Evolutionary conservation across 2,888 invertebrate species (phyloP).

Genomic region (Pyrocoelia pectoralis): DNA sequence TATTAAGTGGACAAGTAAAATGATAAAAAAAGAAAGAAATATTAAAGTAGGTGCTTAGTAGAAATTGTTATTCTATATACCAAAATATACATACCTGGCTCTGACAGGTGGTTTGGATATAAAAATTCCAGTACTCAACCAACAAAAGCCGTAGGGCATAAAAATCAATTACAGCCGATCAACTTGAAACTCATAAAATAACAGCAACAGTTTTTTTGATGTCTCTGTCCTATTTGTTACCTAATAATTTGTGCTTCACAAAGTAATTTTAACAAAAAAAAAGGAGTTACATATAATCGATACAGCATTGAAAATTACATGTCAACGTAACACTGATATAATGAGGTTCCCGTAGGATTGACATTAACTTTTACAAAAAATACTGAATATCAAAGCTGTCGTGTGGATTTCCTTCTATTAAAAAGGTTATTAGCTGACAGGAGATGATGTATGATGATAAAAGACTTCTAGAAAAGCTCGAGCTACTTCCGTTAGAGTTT

Average conservation of each 20-base stretch:
- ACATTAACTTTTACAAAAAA: slow-evolving; percentile 24
- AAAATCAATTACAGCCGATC: slow-evolving; percentile 4
- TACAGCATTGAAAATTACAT: slow-evolving; percentile 3
- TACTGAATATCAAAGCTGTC: slow-evolving; percentile 45
- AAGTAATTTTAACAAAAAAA: not conserved
- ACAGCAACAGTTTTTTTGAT: not conserved
- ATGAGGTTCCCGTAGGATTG: slow-evolving; percentile 17
- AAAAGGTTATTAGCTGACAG: slow-evolving; percentile 48
- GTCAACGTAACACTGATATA: slow-evolving; percentile 13
- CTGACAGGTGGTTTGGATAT: slow-evolving; percentile 8
- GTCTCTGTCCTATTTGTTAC: not conserved
- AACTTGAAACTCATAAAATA: slow-evolving; percentile 2
- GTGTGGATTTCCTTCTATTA: slow-evolving; percentile 43
- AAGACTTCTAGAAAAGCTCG: slow-evolving; percentile 43
- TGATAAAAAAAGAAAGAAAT: no score
- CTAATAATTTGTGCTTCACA: no score
- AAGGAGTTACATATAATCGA: not conserved
- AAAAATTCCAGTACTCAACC: slow-evolving; percentile 6
- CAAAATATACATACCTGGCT: not conserved
- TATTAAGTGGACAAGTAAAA: no score
- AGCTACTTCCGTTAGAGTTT: slow-evolving; percentile 23
- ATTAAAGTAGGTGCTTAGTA: not conserved
- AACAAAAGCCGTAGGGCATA: slow-evolving; percentile 7
- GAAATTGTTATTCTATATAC: not conserved
- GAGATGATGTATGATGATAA: slow-evolving; percentile 53